A percentile compares a stretch with the other conserved stretches of the same genome.
Evolutionary conservation across 2,888 invertebrate species (phyloP).

Genomic region (Galerucella nymphaeae): DNA sequence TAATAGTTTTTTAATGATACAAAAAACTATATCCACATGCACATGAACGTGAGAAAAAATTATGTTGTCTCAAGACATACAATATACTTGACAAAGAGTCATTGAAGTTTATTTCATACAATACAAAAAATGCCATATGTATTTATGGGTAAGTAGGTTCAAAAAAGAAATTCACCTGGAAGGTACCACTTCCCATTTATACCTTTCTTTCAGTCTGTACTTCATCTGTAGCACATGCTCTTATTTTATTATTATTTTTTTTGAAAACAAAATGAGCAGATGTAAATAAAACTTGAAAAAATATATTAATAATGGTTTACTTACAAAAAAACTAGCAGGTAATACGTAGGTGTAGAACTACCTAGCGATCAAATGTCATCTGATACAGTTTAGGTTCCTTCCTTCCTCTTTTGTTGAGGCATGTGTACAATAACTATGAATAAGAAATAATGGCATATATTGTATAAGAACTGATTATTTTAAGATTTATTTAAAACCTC

Average conservation of each 20-base stretch:
- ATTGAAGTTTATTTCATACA: slow-evolving; percentile 17
- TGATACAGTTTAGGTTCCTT: slow-evolving; percentile 13
- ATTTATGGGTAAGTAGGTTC: slow-evolving; percentile 30
- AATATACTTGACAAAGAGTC: neutral
- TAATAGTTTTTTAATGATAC: too few relatives aligned
- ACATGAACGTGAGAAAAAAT: neutral
- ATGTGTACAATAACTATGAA: neutral
- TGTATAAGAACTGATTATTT: neutral
- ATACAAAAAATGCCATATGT: slow-evolving; percentile 34
- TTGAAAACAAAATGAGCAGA: slow-evolving; percentile 36
- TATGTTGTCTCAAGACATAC: neutral
- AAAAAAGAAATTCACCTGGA: slow-evolving; percentile 37
- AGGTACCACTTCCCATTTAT: slow-evolving; percentile 29
- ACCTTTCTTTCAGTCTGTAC: slow-evolving; percentile 24
- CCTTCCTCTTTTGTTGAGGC: slow-evolving; percentile 9
- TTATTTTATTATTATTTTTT: slow-evolving; percentile 37
- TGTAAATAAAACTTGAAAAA: slow-evolving; percentile 31
- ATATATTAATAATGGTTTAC: slow-evolving; percentile 20
- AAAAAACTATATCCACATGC: too few relatives aligned
- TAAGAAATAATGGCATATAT: neutral
- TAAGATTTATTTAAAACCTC: neutral
- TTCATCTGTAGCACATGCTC: slow-evolving; percentile 38
- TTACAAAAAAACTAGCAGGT: slow-evolving; percentile 22
- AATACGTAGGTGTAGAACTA: slow-evolving; percentile 16
- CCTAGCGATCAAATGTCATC: slow-evolving; percentile 9